Base-by-base conservation (phyloP, 2,888 invertebrate genomes). In the Tenthredo mesomela region DNA sequence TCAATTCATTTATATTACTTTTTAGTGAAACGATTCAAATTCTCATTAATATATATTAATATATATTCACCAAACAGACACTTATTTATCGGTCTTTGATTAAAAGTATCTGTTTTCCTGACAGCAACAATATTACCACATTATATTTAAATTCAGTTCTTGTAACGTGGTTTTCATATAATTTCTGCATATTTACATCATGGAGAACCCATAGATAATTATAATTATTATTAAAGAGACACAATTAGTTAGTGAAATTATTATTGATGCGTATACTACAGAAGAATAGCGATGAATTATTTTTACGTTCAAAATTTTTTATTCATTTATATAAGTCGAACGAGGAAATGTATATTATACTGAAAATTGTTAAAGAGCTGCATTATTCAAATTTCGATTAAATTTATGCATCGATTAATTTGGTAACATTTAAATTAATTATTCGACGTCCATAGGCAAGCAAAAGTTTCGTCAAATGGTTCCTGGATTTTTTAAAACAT, bases 351-450 rank as follows among this genome's bases (percentile, higher is more conserved):
- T 9, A 15, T 77, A n/a, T 25, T 50, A 29, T 47, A 47, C 12
- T 47, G 47, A 47, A 0, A 15, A 47, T 47, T 47, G 7, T 37
- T 37, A 37, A 47, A 54, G n/a, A 10, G 54, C 7, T 29, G 7
- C 10, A 29, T 25, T 18, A 75, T 75, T 75, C 29, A 12, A 71
- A 71, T 40, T n/a, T 71, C 40, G 9, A 33, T 58, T 58, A 15
- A 80, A 80, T 80, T 80, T 61, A 80, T 80, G 15, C 80, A 61
- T 10, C 25, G 40, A 61, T 80, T 80, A 61, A 40, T 80, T 80
- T 80, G 61, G 40, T 80, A 40, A 61, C 61, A 61, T 61, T 80
- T 25, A 58, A 80, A 10, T 21, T 80, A 58, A 80, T 58, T 80
- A 80, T 80, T 80, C 80, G 40, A 37, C 40, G 80, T 21, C 80